Percentiles rank a stretch among this genome's conserved stretches.
These are phyloP conservation scores for Tenthredo scrophulariae DNA, from an alignment of 2,888 invertebrate species.

Conservation along the genomic window DNA sequence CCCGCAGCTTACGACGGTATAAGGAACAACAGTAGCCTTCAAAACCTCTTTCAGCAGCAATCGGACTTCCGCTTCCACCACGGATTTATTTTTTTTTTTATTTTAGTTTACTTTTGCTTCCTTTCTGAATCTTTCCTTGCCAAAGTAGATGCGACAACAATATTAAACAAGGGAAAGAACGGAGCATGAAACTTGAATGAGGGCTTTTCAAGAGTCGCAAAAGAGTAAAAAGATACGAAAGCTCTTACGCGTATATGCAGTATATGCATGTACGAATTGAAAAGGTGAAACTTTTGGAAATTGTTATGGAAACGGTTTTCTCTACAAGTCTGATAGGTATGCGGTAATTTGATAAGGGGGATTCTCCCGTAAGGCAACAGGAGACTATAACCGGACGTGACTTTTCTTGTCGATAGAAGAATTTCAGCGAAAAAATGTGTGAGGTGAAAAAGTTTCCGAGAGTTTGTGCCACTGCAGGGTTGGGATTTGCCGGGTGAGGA, in stretches of 20 bases:
- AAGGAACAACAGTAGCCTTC: conserved; percentile 34
- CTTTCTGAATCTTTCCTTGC: neutral
- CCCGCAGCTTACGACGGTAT: neutral
- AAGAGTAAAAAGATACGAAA: too few species aligned
- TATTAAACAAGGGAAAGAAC: neutral
- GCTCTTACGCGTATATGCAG: too few species aligned
- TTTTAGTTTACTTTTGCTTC: neutral
- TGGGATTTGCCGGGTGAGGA: conserved; percentile 32
- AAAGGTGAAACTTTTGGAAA: too few species aligned
- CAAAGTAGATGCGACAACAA: neutral
- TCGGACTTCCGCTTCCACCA: conserved; percentile 10
- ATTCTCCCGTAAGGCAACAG: neutral
- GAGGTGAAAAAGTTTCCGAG: neutral
- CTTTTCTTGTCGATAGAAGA: neutral
- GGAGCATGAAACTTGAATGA: too few species aligned
- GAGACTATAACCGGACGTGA: conserved; percentile 6
- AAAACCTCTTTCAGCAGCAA: conserved; percentile 32
- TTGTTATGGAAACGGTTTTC: too few species aligned
- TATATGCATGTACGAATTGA: too few species aligned
- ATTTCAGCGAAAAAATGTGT: neutral
- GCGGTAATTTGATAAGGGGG: too few species aligned
- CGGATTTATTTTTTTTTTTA: neutral
- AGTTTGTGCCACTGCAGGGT: neutral
- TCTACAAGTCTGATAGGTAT: too few species aligned
- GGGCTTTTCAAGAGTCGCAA: too few species aligned